Conservation (phyloP, 2,113 vertebrate genomes). For the Hemiscyllium ocellatum region DNA sequence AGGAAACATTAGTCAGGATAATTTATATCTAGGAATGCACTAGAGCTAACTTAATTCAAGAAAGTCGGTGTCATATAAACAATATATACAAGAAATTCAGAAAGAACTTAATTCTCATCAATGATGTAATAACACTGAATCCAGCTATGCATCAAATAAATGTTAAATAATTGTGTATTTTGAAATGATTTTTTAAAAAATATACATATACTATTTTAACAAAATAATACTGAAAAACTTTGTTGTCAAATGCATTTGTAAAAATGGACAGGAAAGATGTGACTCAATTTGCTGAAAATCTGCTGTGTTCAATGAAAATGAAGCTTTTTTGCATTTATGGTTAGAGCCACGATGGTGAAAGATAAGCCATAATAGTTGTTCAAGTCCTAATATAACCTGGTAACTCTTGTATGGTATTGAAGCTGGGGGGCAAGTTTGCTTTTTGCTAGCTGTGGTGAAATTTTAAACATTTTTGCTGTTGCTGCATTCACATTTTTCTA, state of each 20-base stretch:
- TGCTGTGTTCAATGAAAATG: background rate
- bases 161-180: conserved; percentile 17
- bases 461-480: background rate
- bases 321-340: background rate
- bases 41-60: background rate
- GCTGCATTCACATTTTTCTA: background rate
- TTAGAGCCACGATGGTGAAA: background rate
- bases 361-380: background rate
- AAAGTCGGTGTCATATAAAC: background rate
- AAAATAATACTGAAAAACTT: conserved; percentile 28
- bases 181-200: conserved; percentile 17
- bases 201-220: conserved; percentile 30
- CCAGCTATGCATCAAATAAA: background rate
- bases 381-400: background rate
- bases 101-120: background rate
- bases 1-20: background rate
- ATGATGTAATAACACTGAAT: conserved; percentile 7
- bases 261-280: background rate
- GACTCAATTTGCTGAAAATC: conserved; percentile 2
- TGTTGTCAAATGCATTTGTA: background rate
- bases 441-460: background rate
- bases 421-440: background rate
- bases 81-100: conserved; percentile 26
- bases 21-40: background rate
- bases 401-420: background rate